Evolutionary conservation across 2,113 vertebrate species (phyloP).

Genomic region (Crotalus viridis): DNA sequence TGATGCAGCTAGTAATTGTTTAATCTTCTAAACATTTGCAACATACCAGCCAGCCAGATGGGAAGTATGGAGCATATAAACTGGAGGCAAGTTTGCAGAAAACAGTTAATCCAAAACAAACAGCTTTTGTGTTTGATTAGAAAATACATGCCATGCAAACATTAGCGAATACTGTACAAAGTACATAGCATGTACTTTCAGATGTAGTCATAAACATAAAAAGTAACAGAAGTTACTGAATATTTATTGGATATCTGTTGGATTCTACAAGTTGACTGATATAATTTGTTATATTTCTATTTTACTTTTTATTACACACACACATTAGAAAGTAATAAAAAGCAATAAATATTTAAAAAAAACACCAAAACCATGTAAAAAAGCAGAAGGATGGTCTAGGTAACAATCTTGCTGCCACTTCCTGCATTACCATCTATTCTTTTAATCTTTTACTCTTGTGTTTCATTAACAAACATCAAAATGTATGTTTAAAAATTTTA

Average conservation of each 20-base stretch:
- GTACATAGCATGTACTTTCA: neutral
- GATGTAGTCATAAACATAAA: neutral
- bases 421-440: too few relatives aligned
- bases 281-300: neutral
- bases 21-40: neutral
- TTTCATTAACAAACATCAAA: too few relatives aligned
- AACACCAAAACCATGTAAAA: too few relatives aligned
- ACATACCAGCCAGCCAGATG: neutral
- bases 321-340: too few relatives aligned
- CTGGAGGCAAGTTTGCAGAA: neutral
- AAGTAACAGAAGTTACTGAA: neutral
- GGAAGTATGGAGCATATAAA: neutral
- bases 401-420: too few relatives aligned
- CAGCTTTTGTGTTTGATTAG: neutral
- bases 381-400: too few relatives aligned
- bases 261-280: neutral
- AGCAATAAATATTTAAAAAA: too few relatives aligned
- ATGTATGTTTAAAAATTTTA: too few relatives aligned
- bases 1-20: constrained; percentile 14
- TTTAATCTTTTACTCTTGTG: too few relatives aligned
- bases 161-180: neutral
- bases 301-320: too few relatives aligned
- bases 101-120: neutral
- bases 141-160: neutral
- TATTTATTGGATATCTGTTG: neutral